A percentile compares a stretch with the other conserved stretches of the same genome.
These are phyloP conservation scores for Dolichallabes microphthalmus DNA, from an alignment of 2,113 vertebrate genomes.

Conservation along the genomic window DNA sequence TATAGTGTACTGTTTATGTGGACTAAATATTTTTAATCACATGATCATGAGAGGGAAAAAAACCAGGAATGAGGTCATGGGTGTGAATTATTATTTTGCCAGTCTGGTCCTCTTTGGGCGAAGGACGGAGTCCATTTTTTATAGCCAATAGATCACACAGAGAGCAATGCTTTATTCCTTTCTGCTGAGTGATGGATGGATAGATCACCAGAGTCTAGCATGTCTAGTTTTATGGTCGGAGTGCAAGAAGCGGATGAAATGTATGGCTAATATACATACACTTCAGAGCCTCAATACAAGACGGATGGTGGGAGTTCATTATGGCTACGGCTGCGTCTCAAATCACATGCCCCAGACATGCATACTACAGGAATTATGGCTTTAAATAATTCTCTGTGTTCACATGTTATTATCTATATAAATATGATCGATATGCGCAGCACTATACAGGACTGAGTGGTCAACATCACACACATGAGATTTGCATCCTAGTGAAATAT, in stretches of 20 bases:
- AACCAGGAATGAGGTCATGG: not conserved
- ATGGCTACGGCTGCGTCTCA: constrained; percentile 2
- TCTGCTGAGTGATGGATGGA: constrained; percentile 24
- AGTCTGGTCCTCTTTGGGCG: not conserved
- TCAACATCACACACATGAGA: not conserved
- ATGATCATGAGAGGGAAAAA: not conserved
- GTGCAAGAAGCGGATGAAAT: constrained; percentile 23
- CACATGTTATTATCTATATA: not conserved
- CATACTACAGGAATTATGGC: not conserved
- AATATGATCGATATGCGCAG: not conserved
- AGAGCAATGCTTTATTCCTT: constrained; percentile 20
- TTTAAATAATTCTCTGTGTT: not conserved
- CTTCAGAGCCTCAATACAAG: not conserved
- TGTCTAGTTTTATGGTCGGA: not conserved
- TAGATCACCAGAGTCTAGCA: not conserved
- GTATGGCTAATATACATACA: constrained; percentile 33
- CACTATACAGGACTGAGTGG: not conserved
- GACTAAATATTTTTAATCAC: not conserved
- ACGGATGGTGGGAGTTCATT: constrained; percentile 4
- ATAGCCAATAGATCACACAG: constrained; percentile 30
- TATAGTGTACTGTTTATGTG: not conserved
- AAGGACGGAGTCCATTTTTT: constrained; percentile 21
- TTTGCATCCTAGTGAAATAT: not conserved
- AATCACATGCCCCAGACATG: not conserved
- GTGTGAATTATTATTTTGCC: constrained; percentile 14